Evolutionary conservation across 2,797 vertebrate genomes (phyloP), one percentile per base, ranked within the genome.

Genomic region (Dallia pectoralis): DNA sequence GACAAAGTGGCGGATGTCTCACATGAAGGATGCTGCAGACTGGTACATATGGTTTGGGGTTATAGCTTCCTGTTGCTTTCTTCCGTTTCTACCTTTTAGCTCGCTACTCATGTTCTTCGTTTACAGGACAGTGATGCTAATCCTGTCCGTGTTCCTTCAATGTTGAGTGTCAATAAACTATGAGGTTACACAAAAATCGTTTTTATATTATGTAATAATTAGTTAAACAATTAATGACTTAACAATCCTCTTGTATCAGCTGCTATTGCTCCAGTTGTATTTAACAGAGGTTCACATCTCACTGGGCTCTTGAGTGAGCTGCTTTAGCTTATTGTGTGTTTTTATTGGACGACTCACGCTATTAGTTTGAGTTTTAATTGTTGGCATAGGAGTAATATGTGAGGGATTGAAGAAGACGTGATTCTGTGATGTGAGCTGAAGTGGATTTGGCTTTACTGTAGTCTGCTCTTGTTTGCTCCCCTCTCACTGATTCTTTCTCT

Each of bases 331-430:
- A 62, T 73, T 75, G 75, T 69, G 69, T 73, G 30, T 72, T 74
- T 53, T 68, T n/a, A 70, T 66, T 69, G 49, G 80, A 78, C 78
- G 74, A 80, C 69, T 68, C 71, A 70, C 71, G 8, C 5, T n/a
- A 18, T 22, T 53, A 70, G 56, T 70, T 79, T 76, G 27, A n/a
- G 32, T 44, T 59, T 73, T 8, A 32, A 7, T n/a, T 56, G 51
- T 51, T 19, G 49, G 19, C 5, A n/a, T 4, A 51, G 19, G n/a
- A 11, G n/a, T 56, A 56, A n/a, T 25, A 22, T 22, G 22, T 56
- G 53, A 25, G 53, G 53, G 53, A 11, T 56, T 56, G 3, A 22
- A 18, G 32, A 32, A 9, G 32, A n/a, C 7, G n/a, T n/a, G n/a
- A 36, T 40, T 40, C 33, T 63, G 4, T 63, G 25, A 63, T 63